Percentiles rank a stretch among this genome's conserved stretches.
Evolutionary conservation across 2,888 invertebrate species (phyloP).

Genomic region (Flexamia atlantica): DNA sequence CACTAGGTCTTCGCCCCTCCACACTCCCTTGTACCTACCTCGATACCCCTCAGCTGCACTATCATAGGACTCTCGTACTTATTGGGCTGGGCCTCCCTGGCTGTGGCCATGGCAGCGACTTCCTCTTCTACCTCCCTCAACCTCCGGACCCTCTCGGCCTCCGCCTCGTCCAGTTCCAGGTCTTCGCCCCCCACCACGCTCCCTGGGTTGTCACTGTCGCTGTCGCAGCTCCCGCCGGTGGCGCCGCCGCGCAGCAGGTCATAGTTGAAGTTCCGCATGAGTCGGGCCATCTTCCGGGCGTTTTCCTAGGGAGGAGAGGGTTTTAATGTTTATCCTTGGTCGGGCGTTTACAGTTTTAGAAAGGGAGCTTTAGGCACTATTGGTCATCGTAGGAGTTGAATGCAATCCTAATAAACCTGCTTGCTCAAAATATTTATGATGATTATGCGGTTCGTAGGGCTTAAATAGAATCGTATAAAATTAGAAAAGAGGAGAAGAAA

Average conservation of each 20-base stretch:
- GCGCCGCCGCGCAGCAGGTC: slow-evolving; percentile 46
- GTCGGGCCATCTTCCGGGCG: slow-evolving; percentile 20
- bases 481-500: too few relatives aligned
- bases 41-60: slow-evolving; percentile 78
- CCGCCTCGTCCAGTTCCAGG: slow-evolving; percentile 22
- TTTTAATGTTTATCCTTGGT: too few relatives aligned
- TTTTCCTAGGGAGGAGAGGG: neutral
- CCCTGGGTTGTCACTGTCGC: neutral
- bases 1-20: too few relatives aligned
- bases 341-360: too few relatives aligned
- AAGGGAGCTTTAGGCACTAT: too few relatives aligned
- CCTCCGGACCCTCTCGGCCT: slow-evolving; percentile 31
- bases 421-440: too few relatives aligned
- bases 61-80: slow-evolving; percentile 82
- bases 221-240: neutral
- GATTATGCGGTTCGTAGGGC: too few relatives aligned
- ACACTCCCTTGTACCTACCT: slow-evolving; percentile 77
- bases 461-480: too few relatives aligned
- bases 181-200: neutral
- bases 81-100: slow-evolving; percentile 69
- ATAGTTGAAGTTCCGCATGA: slow-evolving; percentile 48
- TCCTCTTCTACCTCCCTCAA: slow-evolving; percentile 42
- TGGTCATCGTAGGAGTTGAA: too few relatives aligned
- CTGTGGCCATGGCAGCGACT: neutral
- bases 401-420: too few relatives aligned